These are phyloP conservation scores for Dermolepida albohirtum DNA, from an alignment of 2,888 invertebrate species.

Conservation along the genomic window DNA sequence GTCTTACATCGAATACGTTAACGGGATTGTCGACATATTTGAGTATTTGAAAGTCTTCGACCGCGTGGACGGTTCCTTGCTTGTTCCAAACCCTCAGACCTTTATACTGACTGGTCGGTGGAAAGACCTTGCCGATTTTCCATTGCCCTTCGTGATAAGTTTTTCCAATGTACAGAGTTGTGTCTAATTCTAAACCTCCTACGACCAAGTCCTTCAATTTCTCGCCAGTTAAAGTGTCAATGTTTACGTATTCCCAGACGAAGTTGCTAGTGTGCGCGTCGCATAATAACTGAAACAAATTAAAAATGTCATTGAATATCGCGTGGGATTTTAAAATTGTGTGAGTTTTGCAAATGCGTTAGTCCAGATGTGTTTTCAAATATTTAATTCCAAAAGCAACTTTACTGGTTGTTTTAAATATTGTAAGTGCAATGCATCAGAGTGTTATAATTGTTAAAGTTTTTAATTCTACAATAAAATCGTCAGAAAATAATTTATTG, in stretches of 20 bases:
- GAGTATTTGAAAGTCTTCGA: conserved; percentile 10
- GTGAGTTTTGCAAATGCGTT: too few relatives aligned
- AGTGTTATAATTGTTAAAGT: too few relatives aligned
- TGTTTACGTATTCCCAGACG: background rate
- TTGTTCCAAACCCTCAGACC: conserved; percentile 19
- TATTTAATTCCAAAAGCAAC: too few relatives aligned
- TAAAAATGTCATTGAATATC: too few relatives aligned
- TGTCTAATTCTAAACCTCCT: conserved; percentile 14
- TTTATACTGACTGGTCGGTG: background rate
- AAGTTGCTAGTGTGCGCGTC: conserved; percentile 9
- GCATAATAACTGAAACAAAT: conserved; percentile 3
- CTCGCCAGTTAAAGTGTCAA: background rate
- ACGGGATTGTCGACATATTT: background rate
- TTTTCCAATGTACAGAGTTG: conserved; percentile 19
- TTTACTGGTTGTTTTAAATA: too few relatives aligned
- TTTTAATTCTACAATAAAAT: too few relatives aligned
- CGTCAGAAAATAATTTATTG: too few relatives aligned
- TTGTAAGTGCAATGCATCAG: too few relatives aligned
- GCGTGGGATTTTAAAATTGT: background rate
- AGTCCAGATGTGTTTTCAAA: too few relatives aligned
- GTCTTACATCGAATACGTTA: too few relatives aligned
- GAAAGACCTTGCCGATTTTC: conserved; percentile 24
- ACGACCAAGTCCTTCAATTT: conserved; percentile 18
- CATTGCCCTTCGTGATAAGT: conserved; percentile 4
- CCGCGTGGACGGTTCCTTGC: background rate